These are phyloP conservation scores for Lasioglossum marginatum DNA, from an alignment of 2,888 invertebrate genomes.

Conservation along the genomic window DNA sequence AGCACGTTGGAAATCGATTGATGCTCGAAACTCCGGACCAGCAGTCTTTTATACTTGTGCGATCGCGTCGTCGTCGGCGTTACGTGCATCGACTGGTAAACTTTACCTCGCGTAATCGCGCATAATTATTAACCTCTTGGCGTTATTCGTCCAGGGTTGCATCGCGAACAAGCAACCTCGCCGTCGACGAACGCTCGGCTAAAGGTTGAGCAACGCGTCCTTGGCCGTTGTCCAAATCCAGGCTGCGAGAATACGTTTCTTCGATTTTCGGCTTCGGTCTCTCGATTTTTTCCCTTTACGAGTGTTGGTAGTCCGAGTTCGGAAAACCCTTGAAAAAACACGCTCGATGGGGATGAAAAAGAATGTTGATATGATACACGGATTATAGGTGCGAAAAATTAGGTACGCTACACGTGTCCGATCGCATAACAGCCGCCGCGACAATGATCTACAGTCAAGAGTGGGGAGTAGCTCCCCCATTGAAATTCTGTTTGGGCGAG, in stretches of 20 bases:
- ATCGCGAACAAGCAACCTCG: constrained; percentile 38
- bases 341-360: not conserved
- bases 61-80: constrained; percentile 52
- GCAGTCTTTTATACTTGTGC: constrained; percentile 77
- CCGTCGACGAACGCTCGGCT: constrained; percentile 29
- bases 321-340: not conserved
- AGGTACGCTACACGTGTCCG: not conserved
- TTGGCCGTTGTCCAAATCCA: constrained; percentile 78
- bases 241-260: constrained; percentile 60
- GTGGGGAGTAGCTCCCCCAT: constrained; percentile 44
- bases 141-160: constrained; percentile 49
- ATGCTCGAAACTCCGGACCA: constrained; percentile 68
- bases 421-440: constrained; percentile 5
- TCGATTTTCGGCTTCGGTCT: constrained; percentile 4
- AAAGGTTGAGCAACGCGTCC: constrained; percentile 76
- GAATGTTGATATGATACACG: not conserved
- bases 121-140: constrained; percentile 67
- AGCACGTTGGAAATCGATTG: constrained; percentile 75
- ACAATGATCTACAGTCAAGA: not conserved
- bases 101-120: constrained; percentile 67
- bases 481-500: constrained; percentile 65
- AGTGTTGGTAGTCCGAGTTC: not conserved
- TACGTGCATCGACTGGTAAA: constrained; percentile 74
- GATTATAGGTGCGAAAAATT: not conserved
- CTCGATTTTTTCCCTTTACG: no score